Conservation (phyloP, 2,888 invertebrate genomes). For the Plagiodera versicolora region DNA sequence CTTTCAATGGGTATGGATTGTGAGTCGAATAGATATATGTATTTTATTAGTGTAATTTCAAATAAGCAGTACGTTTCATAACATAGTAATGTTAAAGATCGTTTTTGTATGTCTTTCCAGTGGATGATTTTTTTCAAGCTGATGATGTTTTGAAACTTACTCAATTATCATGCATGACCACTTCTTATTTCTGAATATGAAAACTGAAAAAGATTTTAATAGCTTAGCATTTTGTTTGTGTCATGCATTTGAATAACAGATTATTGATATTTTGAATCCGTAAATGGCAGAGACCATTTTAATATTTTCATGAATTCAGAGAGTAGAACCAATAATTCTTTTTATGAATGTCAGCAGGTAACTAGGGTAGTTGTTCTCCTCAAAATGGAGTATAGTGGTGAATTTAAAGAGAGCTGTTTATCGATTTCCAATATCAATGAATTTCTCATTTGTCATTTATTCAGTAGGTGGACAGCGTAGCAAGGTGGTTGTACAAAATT, state of each 20-base stretch:
- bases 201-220: conserved; percentile 6
- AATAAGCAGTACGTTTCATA: conserved; percentile 39
- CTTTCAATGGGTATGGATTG: conserved; percentile 35
- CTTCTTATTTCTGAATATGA: conserved; percentile 15
- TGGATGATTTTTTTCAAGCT: conserved; percentile 13
- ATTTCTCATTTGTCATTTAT: conserved; percentile 34
- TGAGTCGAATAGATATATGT: conserved; percentile 38
- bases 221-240: background rate
- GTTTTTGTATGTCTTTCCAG: conserved; percentile 18
- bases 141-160: conserved; percentile 32
- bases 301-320: too few species aligned
- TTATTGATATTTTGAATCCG: conserved; percentile 9
- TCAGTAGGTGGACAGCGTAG: conserved; percentile 53
- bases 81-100: conserved; percentile 19
- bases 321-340: too few species aligned
- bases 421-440: conserved; percentile 2
- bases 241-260: conserved; percentile 4
- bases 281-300: background rate
- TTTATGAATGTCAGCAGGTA: too few species aligned
- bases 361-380: background rate
- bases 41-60: conserved; percentile 43
- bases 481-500: conserved; percentile 55
- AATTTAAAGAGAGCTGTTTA: background rate
- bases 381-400: background rate
- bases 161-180: conserved; percentile 36